Conservation (phyloP, 2,888 invertebrate species). For the Trachelus iudaicus region DNA sequence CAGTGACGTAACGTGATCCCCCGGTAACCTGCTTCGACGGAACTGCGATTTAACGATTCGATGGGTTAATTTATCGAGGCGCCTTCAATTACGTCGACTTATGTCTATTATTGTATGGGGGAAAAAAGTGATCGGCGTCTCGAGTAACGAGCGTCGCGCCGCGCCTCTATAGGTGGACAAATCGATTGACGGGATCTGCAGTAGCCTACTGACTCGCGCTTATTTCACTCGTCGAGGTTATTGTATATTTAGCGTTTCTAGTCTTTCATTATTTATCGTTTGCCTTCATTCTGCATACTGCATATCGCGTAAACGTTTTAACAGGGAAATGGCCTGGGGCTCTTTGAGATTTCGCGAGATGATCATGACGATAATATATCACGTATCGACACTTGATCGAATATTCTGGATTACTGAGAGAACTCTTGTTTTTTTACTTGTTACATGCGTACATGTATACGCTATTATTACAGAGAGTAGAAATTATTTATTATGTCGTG, state of each 20-base stretch:
- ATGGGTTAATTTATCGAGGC: slow-evolving; percentile 20
- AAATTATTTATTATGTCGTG: no score
- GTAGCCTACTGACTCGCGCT: not conserved
- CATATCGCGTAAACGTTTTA: not conserved
- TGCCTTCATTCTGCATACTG: not conserved
- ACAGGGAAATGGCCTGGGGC: not conserved
- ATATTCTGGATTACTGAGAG: not conserved
- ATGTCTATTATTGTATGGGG: slow-evolving; percentile 18
- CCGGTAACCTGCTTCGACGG: not conserved
- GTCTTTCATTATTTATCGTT: not conserved
- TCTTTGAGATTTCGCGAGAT: not conserved
- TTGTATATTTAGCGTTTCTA: not conserved
- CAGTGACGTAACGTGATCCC: not conserved
- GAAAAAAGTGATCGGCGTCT: slow-evolving; percentile 17
- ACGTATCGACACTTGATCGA: not conserved
- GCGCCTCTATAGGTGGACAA: slow-evolving; percentile 13
- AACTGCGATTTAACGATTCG: slow-evolving; percentile 8
- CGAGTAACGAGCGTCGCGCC: slow-evolving; percentile 18
- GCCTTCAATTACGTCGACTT: slow-evolving; percentile 18
- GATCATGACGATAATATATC: not conserved
- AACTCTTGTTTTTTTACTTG: not conserved
- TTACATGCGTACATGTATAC: no score
- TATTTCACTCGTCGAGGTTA: not conserved
- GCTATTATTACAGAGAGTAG: no score
- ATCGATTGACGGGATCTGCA: slow-evolving; percentile 18